Percentiles rank a stretch among this genome's conserved stretches.
Evolutionary conservation across 1,140 invertebrate genomes (phyloP).

Genomic region (Temnothorax longispinosus): DNA sequence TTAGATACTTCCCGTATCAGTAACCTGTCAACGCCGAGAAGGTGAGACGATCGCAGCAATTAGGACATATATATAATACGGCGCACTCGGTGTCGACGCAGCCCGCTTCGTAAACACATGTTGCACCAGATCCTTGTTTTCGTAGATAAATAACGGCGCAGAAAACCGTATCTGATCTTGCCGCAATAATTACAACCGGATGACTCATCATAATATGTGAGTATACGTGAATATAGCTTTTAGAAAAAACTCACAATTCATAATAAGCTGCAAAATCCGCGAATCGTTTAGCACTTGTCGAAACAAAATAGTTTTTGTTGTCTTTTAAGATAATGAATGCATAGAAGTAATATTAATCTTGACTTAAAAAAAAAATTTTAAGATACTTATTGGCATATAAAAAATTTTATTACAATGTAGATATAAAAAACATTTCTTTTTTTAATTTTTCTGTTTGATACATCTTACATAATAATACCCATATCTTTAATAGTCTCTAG

Average conservation of each 20-base stretch:
- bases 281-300: background rate
- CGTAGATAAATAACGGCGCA: slow-evolving; percentile 61
- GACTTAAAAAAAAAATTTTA: background rate
- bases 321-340: background rate
- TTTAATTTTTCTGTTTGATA: background rate
- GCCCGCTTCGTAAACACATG: slow-evolving; percentile 49
- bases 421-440: background rate
- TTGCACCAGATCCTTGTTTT: slow-evolving; percentile 65
- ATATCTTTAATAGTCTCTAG: background rate
- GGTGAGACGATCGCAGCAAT: slow-evolving; percentile 5
- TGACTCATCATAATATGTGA: slow-evolving; percentile 70
- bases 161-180: slow-evolving; percentile 65
- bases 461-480: background rate
- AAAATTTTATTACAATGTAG: background rate
- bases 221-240: slow-evolving; percentile 20
- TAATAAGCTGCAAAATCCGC: background rate
- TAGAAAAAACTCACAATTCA: slow-evolving; percentile 6
- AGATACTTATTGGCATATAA: background rate
- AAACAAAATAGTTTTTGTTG: slow-evolving; percentile 15
- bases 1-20: slow-evolving; percentile 15
- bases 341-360: background rate
- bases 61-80: slow-evolving; percentile 24
- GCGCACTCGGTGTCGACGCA: background rate
- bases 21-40: slow-evolving; percentile 22
- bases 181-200: slow-evolving; percentile 62